Evolutionary conservation across 2,888 invertebrate genomes (phyloP).

Genomic region (Nomada lathburiana): DNA sequence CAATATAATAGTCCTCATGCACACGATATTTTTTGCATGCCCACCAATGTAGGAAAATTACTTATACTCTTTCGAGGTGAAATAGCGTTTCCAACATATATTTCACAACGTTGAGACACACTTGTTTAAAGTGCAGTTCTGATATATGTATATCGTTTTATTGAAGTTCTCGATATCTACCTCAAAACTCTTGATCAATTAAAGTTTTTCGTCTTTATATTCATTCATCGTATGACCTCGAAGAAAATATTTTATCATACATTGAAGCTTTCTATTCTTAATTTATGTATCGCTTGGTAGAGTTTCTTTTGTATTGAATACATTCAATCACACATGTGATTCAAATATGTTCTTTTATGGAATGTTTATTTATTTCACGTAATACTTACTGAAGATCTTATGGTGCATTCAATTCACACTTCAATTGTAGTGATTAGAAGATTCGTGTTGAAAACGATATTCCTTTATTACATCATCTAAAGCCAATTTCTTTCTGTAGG

Average conservation of each 20-base stretch:
- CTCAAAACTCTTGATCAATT: constrained; percentile 26
- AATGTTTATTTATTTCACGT: constrained; percentile 30
- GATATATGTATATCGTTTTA: not conserved
- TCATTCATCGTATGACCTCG: not conserved
- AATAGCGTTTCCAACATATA: not conserved
- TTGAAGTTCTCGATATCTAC: not conserved
- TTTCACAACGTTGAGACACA: not conserved
- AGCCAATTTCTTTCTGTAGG: constrained; percentile 86
- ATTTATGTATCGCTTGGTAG: constrained; percentile 31
- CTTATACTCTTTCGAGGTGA: not conserved
- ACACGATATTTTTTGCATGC: constrained; percentile 33
- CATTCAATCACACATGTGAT: constrained; percentile 15
- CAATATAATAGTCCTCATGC: not conserved
- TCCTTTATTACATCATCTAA: constrained; percentile 46
- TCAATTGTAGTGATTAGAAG: constrained; percentile 42
- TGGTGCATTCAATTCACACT: constrained; percentile 39
- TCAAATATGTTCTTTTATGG: constrained; percentile 2
- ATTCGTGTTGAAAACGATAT: constrained; percentile 20
- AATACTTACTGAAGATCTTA: constrained; percentile 15
- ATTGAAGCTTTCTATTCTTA: constrained; percentile 21
- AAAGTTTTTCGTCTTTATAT: not conserved
- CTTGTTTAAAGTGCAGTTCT: not conserved
- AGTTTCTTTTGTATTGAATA: constrained; percentile 1
- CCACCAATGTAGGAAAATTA: constrained; percentile 14
- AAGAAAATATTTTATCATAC: not conserved